Evolutionary conservation across 2,797 vertebrate species (phyloP).

Genomic region (Coregonus ussuriensis): DNA sequence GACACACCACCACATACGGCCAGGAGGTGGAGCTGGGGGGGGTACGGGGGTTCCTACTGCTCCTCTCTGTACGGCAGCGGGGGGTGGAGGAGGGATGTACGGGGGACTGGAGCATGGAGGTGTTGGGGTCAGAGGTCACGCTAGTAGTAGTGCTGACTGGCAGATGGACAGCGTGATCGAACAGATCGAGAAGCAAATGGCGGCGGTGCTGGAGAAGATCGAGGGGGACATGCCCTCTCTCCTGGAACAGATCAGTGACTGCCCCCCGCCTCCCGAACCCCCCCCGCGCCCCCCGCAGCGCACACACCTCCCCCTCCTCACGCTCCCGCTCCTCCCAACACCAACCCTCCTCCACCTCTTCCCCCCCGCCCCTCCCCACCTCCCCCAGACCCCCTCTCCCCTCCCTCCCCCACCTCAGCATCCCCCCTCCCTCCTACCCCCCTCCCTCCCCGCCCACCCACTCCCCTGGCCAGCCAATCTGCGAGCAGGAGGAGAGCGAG

Average conservation of each 20-base stretch:
- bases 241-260: slow-evolving; percentile 82
- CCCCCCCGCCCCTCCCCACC: slow-evolving; percentile 75
- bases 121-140: slow-evolving; percentile 49
- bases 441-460: slow-evolving; percentile 74
- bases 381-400: slow-evolving; percentile 75
- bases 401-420: slow-evolving; percentile 75
- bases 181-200: slow-evolving; percentile 85
- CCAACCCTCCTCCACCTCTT: slow-evolving; percentile 70
- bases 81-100: slow-evolving; percentile 69
- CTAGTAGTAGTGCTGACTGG: slow-evolving; percentile 73
- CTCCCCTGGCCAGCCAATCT: background rate
- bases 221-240: slow-evolving; percentile 84
- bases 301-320: slow-evolving; percentile 69
- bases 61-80: slow-evolving; percentile 63
- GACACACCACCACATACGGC: slow-evolving; percentile 62
- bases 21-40: slow-evolving; percentile 61
- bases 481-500: slow-evolving; percentile 68
- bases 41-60: slow-evolving; percentile 70
- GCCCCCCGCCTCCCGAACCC: slow-evolving; percentile 62
- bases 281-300: slow-evolving; percentile 56
- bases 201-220: slow-evolving; percentile 82
- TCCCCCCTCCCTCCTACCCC: slow-evolving; percentile 80
- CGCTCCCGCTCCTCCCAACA: slow-evolving; percentile 62
- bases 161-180: slow-evolving; percentile 85
- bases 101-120: slow-evolving; percentile 50